Conservation (phyloP, 1,140 invertebrate species). For the Ephestia elutella region DNA sequence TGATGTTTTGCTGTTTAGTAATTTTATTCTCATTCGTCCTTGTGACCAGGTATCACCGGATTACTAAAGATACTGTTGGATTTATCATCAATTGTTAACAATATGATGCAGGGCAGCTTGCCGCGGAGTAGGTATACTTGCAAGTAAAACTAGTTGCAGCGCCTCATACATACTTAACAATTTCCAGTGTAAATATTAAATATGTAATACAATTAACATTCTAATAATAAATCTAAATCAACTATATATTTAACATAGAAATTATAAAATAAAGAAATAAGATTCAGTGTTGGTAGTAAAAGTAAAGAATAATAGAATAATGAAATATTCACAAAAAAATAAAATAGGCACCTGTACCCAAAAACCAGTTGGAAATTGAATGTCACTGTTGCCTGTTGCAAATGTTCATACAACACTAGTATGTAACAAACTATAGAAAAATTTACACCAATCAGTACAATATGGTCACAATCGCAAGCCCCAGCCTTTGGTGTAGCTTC, state of each 20-base stretch:
- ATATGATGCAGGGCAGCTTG: conserved; percentile 27
- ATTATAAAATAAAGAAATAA: conserved; percentile 61
- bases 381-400: conserved; percentile 23
- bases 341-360: conserved; percentile 47
- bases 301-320: conserved; percentile 19
- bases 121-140: conserved; percentile 26
- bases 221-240: conserved; percentile 65
- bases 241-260: conserved; percentile 69
- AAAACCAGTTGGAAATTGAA: conserved; percentile 35
- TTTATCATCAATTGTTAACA: conserved; percentile 26
- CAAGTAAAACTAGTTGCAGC: conserved; percentile 22
- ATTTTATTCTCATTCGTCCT: conserved; percentile 34
- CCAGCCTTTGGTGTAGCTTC: conserved; percentile 45
- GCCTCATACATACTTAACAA: conserved; percentile 36
- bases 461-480: conserved; percentile 51
- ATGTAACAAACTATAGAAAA: conserved; percentile 68
- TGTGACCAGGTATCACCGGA: conserved; percentile 47
- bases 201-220: conserved; percentile 66
- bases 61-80: conserved; percentile 28
- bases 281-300: conserved; percentile 49
- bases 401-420: conserved; percentile 46
- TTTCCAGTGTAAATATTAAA: conserved; percentile 65
- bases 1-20: conserved; percentile 28
- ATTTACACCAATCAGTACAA: conserved; percentile 68
- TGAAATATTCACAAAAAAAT: conserved; percentile 37